These are phyloP conservation scores for Leuctra nigra DNA, from an alignment of 2,888 invertebrate species.

Conservation along the genomic window DNA sequence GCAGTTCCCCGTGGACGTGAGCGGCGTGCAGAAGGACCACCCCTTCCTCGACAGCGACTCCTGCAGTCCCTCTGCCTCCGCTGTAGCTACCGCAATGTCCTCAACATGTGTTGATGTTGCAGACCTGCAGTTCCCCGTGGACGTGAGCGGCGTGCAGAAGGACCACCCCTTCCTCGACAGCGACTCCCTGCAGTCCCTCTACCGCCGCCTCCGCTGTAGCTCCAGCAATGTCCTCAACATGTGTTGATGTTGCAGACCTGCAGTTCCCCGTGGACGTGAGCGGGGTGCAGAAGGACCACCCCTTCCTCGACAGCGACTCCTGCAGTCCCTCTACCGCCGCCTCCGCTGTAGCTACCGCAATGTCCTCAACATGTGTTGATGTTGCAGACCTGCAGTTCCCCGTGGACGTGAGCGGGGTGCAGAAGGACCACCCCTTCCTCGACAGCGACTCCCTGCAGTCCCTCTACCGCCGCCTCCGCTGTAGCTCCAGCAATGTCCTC, in stretches of 20 bases:
- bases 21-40: slow-evolving; percentile 86
- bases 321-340: too few species aligned
- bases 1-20: slow-evolving; percentile 88
- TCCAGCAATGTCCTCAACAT: too few species aligned
- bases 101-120: too few species aligned
- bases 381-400: slow-evolving; percentile 90
- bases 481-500: too few species aligned
- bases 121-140: slow-evolving; percentile 94
- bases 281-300: too few species aligned
- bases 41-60: slow-evolving; percentile 81
- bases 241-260: too few species aligned
- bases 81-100: too few species aligned
- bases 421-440: slow-evolving; percentile 89
- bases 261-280: too few species aligned
- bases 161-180: slow-evolving; percentile 89
- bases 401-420: slow-evolving; percentile 81
- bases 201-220: slow-evolving; percentile 82
- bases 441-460: slow-evolving; percentile 81
- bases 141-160: slow-evolving; percentile 80
- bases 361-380: too few species aligned
- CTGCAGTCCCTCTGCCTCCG: slow-evolving; percentile 85
- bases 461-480: slow-evolving; percentile 81
- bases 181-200: slow-evolving; percentile 80
- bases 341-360: too few species aligned
- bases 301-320: too few species aligned